These are phyloP conservation scores for Dendrolimus punctatus DNA, from an alignment of 1,140 invertebrate genomes.

Conservation along the genomic window DNA sequence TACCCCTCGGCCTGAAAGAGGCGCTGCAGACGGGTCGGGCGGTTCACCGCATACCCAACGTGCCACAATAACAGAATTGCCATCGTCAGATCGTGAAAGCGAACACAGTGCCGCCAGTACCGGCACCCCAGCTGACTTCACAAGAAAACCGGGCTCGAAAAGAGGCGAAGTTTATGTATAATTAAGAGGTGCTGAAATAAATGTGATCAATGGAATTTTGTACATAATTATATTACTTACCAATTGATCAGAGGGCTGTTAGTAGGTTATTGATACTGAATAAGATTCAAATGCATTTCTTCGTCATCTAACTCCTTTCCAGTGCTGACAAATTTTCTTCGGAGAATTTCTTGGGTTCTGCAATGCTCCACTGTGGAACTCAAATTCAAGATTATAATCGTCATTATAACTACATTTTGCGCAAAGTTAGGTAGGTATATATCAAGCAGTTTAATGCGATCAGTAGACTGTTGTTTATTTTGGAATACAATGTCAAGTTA, in stretches of 20 bases:
- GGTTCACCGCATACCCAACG: conserved; percentile 31
- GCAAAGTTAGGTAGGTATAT: no score
- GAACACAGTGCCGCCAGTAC: conserved; percentile 38
- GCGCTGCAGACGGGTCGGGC: conserved; percentile 21
- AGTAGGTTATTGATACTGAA: neutral
- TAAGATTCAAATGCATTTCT: no score
- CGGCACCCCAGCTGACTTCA: conserved; percentile 40
- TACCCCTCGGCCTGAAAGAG: conserved; percentile 43
- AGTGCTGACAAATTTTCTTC: no score
- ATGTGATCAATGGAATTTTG: conserved; percentile 6
- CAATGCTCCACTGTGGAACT: no score
- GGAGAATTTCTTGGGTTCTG: no score
- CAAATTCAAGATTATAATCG: no score
- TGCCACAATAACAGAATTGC: conserved; percentile 49
- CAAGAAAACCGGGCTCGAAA: conserved; percentile 59
- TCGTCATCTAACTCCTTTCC: no score
- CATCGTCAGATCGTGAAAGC: conserved; percentile 45
- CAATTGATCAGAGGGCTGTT: neutral
- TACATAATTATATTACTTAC: neutral
- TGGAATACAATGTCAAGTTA: no score
- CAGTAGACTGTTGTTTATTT: no score
- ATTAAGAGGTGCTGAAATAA: conserved; percentile 5
- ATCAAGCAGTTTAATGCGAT: no score
- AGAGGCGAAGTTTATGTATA: conserved; percentile 73
- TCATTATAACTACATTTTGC: no score